These are phyloP conservation scores for Drosophila kuntzei DNA, from an alignment of 2,888 invertebrate species.

Conservation along the genomic window DNA sequence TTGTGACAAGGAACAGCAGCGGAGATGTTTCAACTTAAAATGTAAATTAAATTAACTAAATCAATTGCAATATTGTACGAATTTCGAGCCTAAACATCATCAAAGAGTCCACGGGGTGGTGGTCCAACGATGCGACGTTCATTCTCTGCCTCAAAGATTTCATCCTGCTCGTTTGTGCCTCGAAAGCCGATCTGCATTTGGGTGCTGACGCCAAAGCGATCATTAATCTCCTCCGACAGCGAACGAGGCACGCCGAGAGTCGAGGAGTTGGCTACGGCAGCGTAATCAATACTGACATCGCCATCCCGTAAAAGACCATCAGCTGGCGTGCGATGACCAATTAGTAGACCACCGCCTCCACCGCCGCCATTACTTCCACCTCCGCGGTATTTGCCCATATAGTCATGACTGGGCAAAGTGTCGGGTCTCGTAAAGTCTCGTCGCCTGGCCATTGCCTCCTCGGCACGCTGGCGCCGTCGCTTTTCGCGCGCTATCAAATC, in stretches of 20 bases:
- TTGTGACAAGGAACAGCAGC: constrained; percentile 62
- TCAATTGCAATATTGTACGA: constrained; percentile 31
- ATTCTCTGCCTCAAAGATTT: constrained; percentile 82
- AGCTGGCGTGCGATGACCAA: constrained; percentile 72
- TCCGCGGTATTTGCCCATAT: constrained; percentile 79
- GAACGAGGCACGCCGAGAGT: constrained; percentile 82
- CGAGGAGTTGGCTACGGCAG: constrained; percentile 86
- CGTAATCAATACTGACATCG: constrained; percentile 89
- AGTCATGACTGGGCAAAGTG: constrained; percentile 61
- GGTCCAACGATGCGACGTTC: constrained; percentile 87
- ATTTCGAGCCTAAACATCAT: constrained; percentile 89
- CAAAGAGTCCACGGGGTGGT: constrained; percentile 92
- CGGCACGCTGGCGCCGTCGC: constrained; percentile 91
- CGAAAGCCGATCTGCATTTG: constrained; percentile 86
- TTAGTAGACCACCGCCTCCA: constrained; percentile 20
- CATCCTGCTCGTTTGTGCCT: constrained; percentile 65
- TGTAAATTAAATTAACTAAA: constrained; percentile 40
- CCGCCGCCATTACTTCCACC: constrained; percentile 8
- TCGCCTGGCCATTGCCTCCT: constrained; percentile 91
- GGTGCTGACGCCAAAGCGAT: constrained; percentile 89
- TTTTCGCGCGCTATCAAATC: constrained; percentile 96
- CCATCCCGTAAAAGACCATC: constrained; percentile 91
- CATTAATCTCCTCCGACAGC: constrained; percentile 87
- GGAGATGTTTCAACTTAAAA: constrained; percentile 39
- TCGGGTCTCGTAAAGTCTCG: constrained; percentile 78